Base-by-base conservation (phyloP, 2,113 vertebrate genomes). In the Proteles cristata region DNA sequence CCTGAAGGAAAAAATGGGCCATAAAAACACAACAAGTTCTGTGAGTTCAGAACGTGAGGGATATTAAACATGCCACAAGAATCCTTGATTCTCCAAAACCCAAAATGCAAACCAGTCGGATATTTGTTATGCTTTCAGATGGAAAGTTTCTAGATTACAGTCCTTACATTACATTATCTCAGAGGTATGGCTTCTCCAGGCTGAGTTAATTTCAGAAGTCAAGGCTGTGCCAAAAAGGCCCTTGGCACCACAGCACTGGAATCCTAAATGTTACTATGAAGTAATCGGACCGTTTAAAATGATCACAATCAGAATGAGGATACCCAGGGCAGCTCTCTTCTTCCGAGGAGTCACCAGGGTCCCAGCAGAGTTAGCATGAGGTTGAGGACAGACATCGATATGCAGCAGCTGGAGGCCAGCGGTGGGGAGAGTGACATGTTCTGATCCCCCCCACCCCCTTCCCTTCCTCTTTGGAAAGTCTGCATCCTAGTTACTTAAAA, bases 171-270 rank as follows among this genome's bases (percentile, higher is more conserved):
- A 96, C 96, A 96, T 55, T 84, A 84, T 96, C 87, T 53, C 45
- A 95, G 90, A 95, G 96, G 87, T 61, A 85, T 95, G 97, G 89
- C 58, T 26, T 76, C 77, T 84, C 69, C 94, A 88, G 97, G 39
- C 92, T 65, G 95, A 94, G 69, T 73, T 90, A 43, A 96, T 94
- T 96, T 96, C 93, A 79, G 76, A 83, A 91, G 61, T 43, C 35
- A 21, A 4, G 33, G 31, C 61, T 14, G 65, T 93, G 94, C 96
- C 97, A 90, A 71, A 79, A 79, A 90, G 90, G 69, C 45, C 55
- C 33, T 95, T 74, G 69, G 86, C 83, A 88, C 90, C 65, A 1
- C 11, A 0, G 3, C 0, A 0, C 3, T 82, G 90, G 88, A 85
- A 43, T 86, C 68, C 10, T 66, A 82, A 86, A 50, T 33, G 74